Percentiles rank a stretch among this genome's conserved stretches.
Conservation (phyloP, 2,888 invertebrate species). For the Tribolium freemani region DNA sequence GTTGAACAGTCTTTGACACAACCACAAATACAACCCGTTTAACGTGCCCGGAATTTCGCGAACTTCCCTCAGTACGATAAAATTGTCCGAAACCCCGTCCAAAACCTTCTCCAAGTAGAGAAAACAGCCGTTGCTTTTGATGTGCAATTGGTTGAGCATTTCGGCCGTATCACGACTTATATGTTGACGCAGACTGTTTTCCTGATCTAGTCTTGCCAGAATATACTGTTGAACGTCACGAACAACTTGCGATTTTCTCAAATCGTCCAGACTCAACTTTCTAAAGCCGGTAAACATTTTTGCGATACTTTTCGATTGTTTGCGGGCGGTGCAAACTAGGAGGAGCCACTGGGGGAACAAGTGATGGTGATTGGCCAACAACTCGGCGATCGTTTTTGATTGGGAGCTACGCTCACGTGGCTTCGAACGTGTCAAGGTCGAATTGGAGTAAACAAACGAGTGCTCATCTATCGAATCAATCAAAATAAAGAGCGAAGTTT, state of each 20-base stretch:
- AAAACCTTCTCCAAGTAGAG: conserved; percentile 88
- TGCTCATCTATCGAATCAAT: conserved; percentile 95
- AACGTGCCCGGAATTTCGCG: conserved; percentile 95
- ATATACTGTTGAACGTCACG: conserved; percentile 97
- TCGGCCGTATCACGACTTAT: conserved; percentile 94
- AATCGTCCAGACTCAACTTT: conserved; percentile 92
- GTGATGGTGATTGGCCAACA: conserved; percentile 91
- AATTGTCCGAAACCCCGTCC: conserved; percentile 94
- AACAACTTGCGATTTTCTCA: conserved; percentile 90
- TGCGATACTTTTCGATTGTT: conserved; percentile 86
- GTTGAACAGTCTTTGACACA: conserved; percentile 93
- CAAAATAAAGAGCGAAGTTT: conserved; percentile 85
- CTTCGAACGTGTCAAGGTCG: conserved; percentile 71
- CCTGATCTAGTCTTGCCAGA: conserved; percentile 88
- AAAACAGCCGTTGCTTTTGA: conserved; percentile 95
- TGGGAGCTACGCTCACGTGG: conserved; percentile 67
- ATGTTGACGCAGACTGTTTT: conserved; percentile 89
- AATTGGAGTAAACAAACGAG: conserved; percentile 72
- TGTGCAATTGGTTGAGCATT: conserved; percentile 93
- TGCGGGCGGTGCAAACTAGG: conserved; percentile 88
- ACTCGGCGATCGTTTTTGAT: conserved; percentile 82
- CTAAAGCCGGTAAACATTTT: conserved; percentile 90
- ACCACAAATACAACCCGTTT: conserved; percentile 94
- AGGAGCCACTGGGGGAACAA: conserved; percentile 94
- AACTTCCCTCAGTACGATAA: conserved; percentile 91